These are phyloP conservation scores for Habroteleia sp. DNA, from an alignment of 2,888 invertebrate species.

Conservation along the genomic window DNA sequence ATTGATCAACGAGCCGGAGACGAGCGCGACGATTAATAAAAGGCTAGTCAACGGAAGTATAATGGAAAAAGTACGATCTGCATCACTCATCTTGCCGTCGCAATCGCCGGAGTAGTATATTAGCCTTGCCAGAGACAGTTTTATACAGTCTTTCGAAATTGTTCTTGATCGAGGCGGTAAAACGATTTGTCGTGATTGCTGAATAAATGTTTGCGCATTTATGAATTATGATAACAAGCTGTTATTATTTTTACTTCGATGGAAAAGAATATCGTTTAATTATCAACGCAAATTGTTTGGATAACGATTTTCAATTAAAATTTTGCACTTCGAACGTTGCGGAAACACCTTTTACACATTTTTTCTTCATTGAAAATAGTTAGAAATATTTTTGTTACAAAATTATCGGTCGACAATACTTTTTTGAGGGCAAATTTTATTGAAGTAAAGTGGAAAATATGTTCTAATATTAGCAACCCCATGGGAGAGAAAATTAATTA, in stretches of 20 bases:
- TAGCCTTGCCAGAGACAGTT: slow-evolving; percentile 26
- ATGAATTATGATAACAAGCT: slow-evolving; percentile 3
- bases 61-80: slow-evolving; percentile 60
- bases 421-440: too few relatives aligned
- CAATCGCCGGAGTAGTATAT: slow-evolving; percentile 14
- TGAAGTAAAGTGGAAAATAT: too few relatives aligned
- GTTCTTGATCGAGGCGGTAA: slow-evolving; percentile 12
- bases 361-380: too few relatives aligned
- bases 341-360: too few relatives aligned
- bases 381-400: too few relatives aligned
- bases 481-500: too few relatives aligned
- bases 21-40: slow-evolving; percentile 65
- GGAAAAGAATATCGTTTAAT: too few relatives aligned
- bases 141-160: slow-evolving; percentile 7
- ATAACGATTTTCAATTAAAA: too few relatives aligned
- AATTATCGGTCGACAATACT: too few relatives aligned
- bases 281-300: too few relatives aligned
- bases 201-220: slow-evolving; percentile 2
- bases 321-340: too few relatives aligned
- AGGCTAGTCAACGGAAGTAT: slow-evolving; percentile 58
- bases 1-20: slow-evolving; percentile 63
- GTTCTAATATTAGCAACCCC: too few relatives aligned
- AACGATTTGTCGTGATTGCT: slow-evolving; percentile 10
- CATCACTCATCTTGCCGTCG: slow-evolving; percentile 48
- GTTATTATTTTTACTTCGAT: not conserved